Conservation (phyloP, 1,140 invertebrate genomes). For the Belonocnema kinseyi region DNA sequence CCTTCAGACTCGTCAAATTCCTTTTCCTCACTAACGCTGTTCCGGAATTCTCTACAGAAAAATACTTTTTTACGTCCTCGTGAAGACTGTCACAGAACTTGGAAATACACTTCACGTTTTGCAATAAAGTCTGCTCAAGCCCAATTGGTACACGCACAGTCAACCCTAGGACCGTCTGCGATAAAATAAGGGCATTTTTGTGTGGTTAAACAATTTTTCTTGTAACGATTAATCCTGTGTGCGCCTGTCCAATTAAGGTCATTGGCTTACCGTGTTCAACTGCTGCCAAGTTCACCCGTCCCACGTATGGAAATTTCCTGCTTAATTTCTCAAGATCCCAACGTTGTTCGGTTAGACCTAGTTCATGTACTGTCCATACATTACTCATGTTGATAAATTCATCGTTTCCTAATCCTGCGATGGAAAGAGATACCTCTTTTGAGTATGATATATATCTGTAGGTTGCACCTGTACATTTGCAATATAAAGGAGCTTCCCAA, state of each 20-base stretch:
- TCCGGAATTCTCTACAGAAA: neutral
- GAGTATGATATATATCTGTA: too few species aligned
- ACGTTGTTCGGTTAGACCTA: neutral
- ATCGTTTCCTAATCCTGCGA: too few species aligned
- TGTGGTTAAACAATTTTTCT: slow-evolving; percentile 2
- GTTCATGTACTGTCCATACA: neutral
- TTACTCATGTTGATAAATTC: neutral
- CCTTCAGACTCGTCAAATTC: neutral
- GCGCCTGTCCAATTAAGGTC: neutral
- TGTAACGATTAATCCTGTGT: neutral
- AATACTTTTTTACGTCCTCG: neutral
- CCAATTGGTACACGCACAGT: neutral
- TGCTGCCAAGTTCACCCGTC: neutral
- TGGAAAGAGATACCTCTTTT: too few species aligned
- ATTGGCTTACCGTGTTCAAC: neutral
- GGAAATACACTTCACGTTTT: neutral
- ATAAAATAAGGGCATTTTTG: neutral
- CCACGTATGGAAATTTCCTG: neutral
- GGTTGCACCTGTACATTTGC: too few species aligned
- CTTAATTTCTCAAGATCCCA: neutral
- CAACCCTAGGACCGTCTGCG: neutral
- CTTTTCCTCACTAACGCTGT: neutral
- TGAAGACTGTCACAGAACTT: neutral
- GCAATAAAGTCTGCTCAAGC: neutral
- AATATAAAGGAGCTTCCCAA: too few species aligned